Percentiles rank a stretch among this genome's conserved stretches.
phyloP scores from a whole-genome alignment of 2,888 invertebrate genomes.

The Therioaphis trifolii region DNA sequence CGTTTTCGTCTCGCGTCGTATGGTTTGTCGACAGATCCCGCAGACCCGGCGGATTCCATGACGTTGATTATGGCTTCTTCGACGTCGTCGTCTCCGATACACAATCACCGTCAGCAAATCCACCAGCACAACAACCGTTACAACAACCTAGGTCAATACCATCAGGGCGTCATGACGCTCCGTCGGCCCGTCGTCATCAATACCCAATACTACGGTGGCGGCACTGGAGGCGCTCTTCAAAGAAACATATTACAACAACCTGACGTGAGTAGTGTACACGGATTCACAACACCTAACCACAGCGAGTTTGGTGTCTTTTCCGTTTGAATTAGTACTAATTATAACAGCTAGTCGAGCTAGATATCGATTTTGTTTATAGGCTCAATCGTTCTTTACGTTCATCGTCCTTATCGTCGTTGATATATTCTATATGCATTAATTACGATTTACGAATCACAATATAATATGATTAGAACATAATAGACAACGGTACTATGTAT shows the following conservation, averaged over 20 bases:
- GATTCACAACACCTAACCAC: too few species aligned
- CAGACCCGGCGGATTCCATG: slow-evolving; percentile 35
- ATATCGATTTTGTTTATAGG: too few species aligned
- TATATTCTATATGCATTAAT: too few species aligned
- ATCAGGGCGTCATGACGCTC: slow-evolving; percentile 40
- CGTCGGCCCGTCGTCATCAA: slow-evolving; percentile 31
- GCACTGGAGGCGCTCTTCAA: background rate
- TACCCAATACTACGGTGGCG: slow-evolving; percentile 32
- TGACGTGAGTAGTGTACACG: slow-evolving; percentile 33
- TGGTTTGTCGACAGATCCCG: slow-evolving; percentile 8
- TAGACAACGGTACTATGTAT: too few species aligned
- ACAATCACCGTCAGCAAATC: slow-evolving; percentile 22
- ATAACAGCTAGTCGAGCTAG: too few species aligned
- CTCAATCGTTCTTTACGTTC: too few species aligned
- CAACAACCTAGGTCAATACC: slow-evolving; percentile 16
- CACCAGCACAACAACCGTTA: slow-evolving; percentile 40
- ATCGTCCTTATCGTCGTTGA: too few species aligned
- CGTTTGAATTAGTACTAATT: too few species aligned
- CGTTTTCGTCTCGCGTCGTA: too few species aligned
- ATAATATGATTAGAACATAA: too few species aligned
- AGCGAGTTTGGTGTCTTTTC: too few species aligned
- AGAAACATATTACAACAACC: slow-evolving; percentile 12
- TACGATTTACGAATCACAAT: too few species aligned
- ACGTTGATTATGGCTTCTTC: slow-evolving; percentile 32
- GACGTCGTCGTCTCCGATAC: slow-evolving; percentile 43